phyloP scores from a whole-genome alignment of 1,140 invertebrate species.

The Zaprionus capensis region DNA sequence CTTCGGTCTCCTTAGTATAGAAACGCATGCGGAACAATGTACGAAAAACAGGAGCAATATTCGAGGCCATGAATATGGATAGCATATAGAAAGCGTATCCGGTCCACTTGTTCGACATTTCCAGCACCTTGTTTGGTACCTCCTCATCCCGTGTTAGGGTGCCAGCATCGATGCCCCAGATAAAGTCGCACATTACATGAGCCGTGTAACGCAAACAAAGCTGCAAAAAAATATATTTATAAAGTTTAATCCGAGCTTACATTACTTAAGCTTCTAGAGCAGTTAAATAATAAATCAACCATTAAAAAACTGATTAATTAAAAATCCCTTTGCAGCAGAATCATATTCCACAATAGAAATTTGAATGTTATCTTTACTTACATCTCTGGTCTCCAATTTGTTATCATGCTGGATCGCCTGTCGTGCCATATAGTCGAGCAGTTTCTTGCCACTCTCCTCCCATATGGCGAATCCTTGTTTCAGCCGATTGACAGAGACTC shows the following conservation, averaged over 20 bases:
- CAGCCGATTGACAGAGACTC: slow-evolving; percentile 84
- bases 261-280: too few species aligned
- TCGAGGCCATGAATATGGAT: slow-evolving; percentile 56
- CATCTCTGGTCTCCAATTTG: slow-evolving; percentile 68
- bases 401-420: slow-evolving; percentile 24
- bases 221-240: slow-evolving; percentile 26
- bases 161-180: slow-evolving; percentile 85
- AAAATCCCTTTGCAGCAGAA: too few species aligned
- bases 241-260: too few species aligned
- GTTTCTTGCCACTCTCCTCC: slow-evolving; percentile 64
- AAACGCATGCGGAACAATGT: slow-evolving; percentile 55
- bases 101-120: slow-evolving; percentile 66
- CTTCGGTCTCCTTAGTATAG: slow-evolving; percentile 62
- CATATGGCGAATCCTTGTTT: slow-evolving; percentile 67
- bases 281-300: too few species aligned
- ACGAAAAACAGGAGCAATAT: slow-evolving; percentile 55
- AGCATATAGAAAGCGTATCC: slow-evolving; percentile 58
- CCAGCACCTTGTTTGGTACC: slow-evolving; percentile 53
- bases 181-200: slow-evolving; percentile 85
- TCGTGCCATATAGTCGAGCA: slow-evolving; percentile 45
- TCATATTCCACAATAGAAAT: too few species aligned
- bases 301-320: too few species aligned
- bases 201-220: slow-evolving; percentile 84
- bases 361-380: slow-evolving; percentile 34
- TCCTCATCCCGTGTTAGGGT: slow-evolving; percentile 53